Evolutionary conservation across 2,113 vertebrate genomes (phyloP), one percentile per base, ranked within the genome.

Genomic region (Colinus virginianus): DNA sequence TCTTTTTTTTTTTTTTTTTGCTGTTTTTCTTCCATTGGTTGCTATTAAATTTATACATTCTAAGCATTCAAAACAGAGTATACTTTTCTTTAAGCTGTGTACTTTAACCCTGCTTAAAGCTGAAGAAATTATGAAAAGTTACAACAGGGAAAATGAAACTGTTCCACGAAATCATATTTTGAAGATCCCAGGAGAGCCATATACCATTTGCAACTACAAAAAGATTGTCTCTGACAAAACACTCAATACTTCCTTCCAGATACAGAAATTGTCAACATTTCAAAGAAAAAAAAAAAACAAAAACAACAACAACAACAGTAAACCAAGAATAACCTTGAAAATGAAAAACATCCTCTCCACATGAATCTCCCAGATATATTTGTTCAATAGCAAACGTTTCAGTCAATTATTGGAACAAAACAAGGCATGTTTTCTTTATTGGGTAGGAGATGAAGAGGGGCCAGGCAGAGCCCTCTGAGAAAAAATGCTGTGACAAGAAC

Each of bases 71-170:
- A 84, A 93, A 45, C 1, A 7, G 2, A 61, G 1, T 59, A 32
- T 81, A 67, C 4, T 0, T 0, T 53, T 70, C 20, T 5, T 71
- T 68, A 9, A 36, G 9, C n/a, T 53, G 1, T 30, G 6, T 68
- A 18, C 7, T 63, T 55, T 49, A 76, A 30, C 9, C 87, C 49
- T 68, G 11, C 7, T 56, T 42, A 76, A 42, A 76, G 72, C 15
- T 38, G 13, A 89, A 76, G 23, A 82, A 82, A 61, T 42, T 7
- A 28, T 1, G 14, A 66, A 38, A 77, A 76, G 1, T 22, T 68
- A 16, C 21, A 36, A 25, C 3, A 70, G 4, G 12, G 46, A n/a
- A 71, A 72, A 77, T 8, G 32, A 61, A 86, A 34, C 7, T 28
- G 3, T 64, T 12, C 13, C 22, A 43, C 5, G 69, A 78, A 66